A percentile compares a stretch with the other conserved stretches of the same genome.
Evolutionary conservation across 2,113 vertebrate genomes (phyloP).

Genomic region (Tor tambroides): DNA sequence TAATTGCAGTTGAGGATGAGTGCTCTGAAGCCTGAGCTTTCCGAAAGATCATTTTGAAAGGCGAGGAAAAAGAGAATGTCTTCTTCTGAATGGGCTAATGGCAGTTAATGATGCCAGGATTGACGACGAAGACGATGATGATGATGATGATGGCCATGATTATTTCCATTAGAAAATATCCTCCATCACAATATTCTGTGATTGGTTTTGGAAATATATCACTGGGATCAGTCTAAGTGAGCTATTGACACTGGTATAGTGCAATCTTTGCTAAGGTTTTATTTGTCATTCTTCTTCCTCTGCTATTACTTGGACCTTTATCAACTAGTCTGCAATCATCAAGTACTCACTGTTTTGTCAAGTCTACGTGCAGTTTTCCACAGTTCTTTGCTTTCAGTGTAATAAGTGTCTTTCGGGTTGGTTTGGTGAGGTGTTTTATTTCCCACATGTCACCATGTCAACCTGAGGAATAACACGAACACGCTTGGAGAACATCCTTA

Average conservation of each 20-base stretch:
- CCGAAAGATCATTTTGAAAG: slow-evolving; percentile 26
- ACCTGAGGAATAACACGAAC: slow-evolving; percentile 17
- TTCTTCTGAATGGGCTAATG: slow-evolving; percentile 39
- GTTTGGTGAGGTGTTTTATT: slow-evolving; percentile 20
- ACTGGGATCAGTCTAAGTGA: slow-evolving; percentile 24
- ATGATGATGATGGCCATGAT: slow-evolving; percentile 44
- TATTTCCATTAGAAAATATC: slow-evolving; percentile 20
- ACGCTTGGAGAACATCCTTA: neutral
- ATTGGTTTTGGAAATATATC: neutral
- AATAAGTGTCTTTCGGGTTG: neutral
- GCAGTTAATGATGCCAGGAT: slow-evolving; percentile 34
- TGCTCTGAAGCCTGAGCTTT: slow-evolving; percentile 32
- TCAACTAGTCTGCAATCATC: slow-evolving; percentile 8
- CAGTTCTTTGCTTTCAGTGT: neutral
- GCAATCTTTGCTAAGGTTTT: neutral
- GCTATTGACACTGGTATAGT: neutral
- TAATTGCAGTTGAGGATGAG: slow-evolving; percentile 52
- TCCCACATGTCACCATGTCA: slow-evolving; percentile 4
- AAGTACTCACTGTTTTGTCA: slow-evolving; percentile 4
- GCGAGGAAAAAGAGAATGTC: neutral
- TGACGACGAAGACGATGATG: slow-evolving; percentile 44
- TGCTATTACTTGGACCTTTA: neutral
- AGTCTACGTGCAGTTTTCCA: neutral
- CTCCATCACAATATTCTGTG: neutral
- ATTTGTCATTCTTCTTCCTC: slow-evolving; percentile 5